Base-by-base conservation (phyloP, 2,113 vertebrate species). In the Chauna torquata region DNA sequence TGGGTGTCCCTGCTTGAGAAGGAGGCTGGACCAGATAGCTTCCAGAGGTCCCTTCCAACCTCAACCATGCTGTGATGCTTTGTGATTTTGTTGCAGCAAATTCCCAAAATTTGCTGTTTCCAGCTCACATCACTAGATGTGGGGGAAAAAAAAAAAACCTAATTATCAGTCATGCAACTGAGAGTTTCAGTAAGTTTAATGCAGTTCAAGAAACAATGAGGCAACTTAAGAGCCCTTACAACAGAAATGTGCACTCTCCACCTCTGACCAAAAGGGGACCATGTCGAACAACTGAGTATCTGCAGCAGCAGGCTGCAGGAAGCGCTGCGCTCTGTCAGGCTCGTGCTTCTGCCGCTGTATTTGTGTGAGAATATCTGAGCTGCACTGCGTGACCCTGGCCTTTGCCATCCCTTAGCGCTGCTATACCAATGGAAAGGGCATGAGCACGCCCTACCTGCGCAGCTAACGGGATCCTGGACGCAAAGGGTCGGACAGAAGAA, bases 251-350 rank as follows among this genome's bases (percentile, higher is more conserved):
- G 1, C 28, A 4, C 14, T 38, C 25, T 58, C 16, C 34, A 49
- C 62, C 45, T 70, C 74, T 42, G 79, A 54, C 50, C 17, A 62
- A 62, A 54, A 4, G 49, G 45, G 12, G 8, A 66, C 34, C 25
- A 23, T 8, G 22, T 0, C 3, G 9, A 42, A 32, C 28, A 75
- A n/a, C 24, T 6, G 4, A 50, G 2, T 8, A 34, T 36, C 20
- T 0, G 0, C 47, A 22, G 49, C 69, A 64, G 36, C 55, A 62
- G 20, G 9, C 3, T 32, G 54, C 52, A 36, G 1, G 2, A 76
- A 76, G 44, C 0, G 0, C 44, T 32, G 17, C 30, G 3, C 13
- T 44, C 55, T 6, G 7, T 3, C 40, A 38, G 8, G 58, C 16
- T 49, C 12, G 19, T 45, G 23, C 30, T 61, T 59, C 45, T 52